Evolutionary conservation across 2,888 invertebrate species (phyloP), one percentile per base, ranked within the genome.

Genomic region (Glaucopsyche alexis): DNA sequence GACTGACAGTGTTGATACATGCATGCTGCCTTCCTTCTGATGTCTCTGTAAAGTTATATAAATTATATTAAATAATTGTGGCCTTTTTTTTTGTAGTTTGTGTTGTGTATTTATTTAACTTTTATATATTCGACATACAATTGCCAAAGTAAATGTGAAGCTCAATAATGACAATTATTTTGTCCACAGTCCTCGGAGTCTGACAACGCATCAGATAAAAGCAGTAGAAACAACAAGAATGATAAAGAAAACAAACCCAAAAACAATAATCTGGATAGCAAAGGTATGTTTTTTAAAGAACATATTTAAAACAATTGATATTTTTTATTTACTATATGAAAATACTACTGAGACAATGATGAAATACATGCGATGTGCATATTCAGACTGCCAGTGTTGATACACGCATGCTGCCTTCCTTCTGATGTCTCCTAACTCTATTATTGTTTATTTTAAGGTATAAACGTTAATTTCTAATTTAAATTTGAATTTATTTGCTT

Each of bases 221-320:
- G 91, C 79, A 81, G 87, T 4, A 85, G 88, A 45, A 83, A 89
- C 75, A 87, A 89, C 77, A 92, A 91, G 76, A 87, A 89, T 74
- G 88, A 89, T 79, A 91, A 92, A 72, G 92, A 92, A 78, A 92
- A 92, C 72, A 92, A 91, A 75, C 91, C 91, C 11, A 91, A 92
- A 78, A 92, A 91, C 77, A 90, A 90, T 76, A 88, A 89, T 71
- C 86, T 85, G 0, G 91, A 91, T 16, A 81, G 79, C 50, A 89
- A 90, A 87, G 89, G 90, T 90, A 77, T 80, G 8, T 42, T 16
- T 16, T 45, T n/a, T 42, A 6, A n/a, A 60, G 1, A 29, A 19
- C 11, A 7, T 6, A 19, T 55, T 16, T 6, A 40, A 64, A 7
- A 6, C 40, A 19, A n/a, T 42, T 16, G 14, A 67, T 45, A 42